Percentiles rank a stretch among this genome's conserved stretches.
Evolutionary conservation across 2,888 invertebrate species (phyloP).

Genomic region (Pyrrhia umbra): DNA sequence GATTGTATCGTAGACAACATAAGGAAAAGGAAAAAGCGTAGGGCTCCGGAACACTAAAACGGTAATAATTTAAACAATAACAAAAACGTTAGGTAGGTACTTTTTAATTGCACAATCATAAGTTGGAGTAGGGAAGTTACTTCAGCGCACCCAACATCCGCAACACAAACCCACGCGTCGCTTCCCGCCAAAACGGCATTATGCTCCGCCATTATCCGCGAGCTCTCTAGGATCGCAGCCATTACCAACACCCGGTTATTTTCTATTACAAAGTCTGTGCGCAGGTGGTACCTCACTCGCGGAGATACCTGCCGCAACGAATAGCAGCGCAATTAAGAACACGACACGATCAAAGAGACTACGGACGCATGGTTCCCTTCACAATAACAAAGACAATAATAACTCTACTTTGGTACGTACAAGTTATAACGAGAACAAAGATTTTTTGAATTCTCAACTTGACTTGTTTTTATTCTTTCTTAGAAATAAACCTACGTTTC

Average conservation of each 20-base stretch:
- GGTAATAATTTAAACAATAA: slow-evolving; percentile 31
- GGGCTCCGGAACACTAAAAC: slow-evolving; percentile 24
- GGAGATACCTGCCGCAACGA: slow-evolving; percentile 53
- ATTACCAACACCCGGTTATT: slow-evolving; percentile 72
- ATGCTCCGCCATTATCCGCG: slow-evolving; percentile 62
- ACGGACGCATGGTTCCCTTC: slow-evolving; percentile 60
- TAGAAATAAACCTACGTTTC: slow-evolving; percentile 1
- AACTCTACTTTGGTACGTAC: slow-evolving; percentile 38
- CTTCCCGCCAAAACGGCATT: slow-evolving; percentile 70
- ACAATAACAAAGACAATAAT: slow-evolving; percentile 60
- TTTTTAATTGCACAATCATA: slow-evolving; percentile 44
- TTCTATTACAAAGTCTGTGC: slow-evolving; percentile 57
- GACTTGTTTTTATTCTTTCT: slow-evolving; percentile 16
- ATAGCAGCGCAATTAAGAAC: slow-evolving; percentile 63
- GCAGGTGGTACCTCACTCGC: slow-evolving; percentile 46
- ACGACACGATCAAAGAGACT: slow-evolving; percentile 68
- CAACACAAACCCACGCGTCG: slow-evolving; percentile 50
- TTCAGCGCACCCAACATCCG: slow-evolving; percentile 58
- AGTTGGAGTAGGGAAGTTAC: slow-evolving; percentile 61
- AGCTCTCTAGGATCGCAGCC: slow-evolving; percentile 74
- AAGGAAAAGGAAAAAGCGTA: slow-evolving; percentile 45
- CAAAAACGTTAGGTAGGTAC: slow-evolving; percentile 28
- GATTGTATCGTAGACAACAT: slow-evolving; percentile 11
- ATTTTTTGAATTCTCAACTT: slow-evolving; percentile 10
- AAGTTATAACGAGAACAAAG: slow-evolving; percentile 15